Evolutionary conservation across 2,797 vertebrate species (phyloP), one percentile per base, ranked within the genome.

Genomic region (Ctenopoma kingsleyae): DNA sequence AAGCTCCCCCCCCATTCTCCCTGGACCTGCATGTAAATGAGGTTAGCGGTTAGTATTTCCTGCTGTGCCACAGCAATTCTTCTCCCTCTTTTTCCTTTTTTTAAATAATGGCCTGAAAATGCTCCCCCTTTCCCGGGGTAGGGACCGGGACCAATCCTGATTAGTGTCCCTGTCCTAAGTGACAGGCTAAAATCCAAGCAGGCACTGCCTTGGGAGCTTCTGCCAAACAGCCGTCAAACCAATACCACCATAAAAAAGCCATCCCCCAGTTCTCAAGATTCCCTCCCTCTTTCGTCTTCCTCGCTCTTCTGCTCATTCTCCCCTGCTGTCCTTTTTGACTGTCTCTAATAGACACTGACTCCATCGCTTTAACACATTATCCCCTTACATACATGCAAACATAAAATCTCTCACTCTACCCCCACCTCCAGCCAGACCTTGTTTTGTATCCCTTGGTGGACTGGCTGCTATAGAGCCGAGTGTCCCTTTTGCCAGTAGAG

Each of bases 11-110:
- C 89, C 91, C 87, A 66, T 86, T 79, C 91, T 90, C 87, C 80
- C 88, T 93, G 91, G 92, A 93, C 94, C 92, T 93, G 93, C 94
- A 95, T 95, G 93, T 90, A 94, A 94, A 95, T 94, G 91, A 94
- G 93, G 90, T 89, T 92, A 92, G 89, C 85, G 76, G 87, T 91
- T 91, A 92, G 89, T 85, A 87, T 91, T 91, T 93, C 93, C 91
- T 92, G 90, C 91, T 92, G 89, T 88, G 91, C 88, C 87, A 88
- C 74, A 74, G 88, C 87, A 86, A 88, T 89, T 91, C 83, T 83
- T 91, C 89, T 83, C 81, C 71, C 76, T 72, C 84, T 38, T 64
- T 55, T 75, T 62, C 71, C 68, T 66, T 36, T 75, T 77, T 74
- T 25, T 66, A 80, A 85, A 83, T 91, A 91, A 92, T 92, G 84